phyloP scores from a whole-genome alignment of 2,888 invertebrate genomes.

The Orthosia cruda region DNA sequence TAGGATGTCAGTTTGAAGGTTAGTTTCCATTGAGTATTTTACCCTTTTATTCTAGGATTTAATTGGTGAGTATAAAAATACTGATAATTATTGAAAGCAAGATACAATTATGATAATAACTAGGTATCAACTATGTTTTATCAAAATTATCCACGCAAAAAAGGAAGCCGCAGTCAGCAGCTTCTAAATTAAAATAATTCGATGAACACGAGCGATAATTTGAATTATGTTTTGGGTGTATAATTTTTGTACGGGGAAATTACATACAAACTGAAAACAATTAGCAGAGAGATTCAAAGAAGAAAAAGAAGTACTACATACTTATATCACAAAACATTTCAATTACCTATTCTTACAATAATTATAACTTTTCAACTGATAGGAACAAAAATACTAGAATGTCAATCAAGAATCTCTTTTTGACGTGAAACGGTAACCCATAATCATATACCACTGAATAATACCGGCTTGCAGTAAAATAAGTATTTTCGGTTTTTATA shows the following conservation, averaged over 20 bases:
- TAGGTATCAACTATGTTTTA: conserved; percentile 1
- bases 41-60: conserved; percentile 78
- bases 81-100: conserved; percentile 47
- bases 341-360: neutral
- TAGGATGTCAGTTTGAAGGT: conserved; percentile 76
- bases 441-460: conserved; percentile 35
- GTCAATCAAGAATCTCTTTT: conserved; percentile 47
- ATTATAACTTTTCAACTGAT: neutral
- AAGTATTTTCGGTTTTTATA: neutral
- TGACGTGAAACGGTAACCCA: conserved; percentile 57
- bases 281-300: neutral
- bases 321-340: neutral
- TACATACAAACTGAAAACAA: neutral
- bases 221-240: neutral
- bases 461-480: neutral
- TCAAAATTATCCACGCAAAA: conserved; percentile 20
- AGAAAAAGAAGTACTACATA: neutral
- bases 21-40: conserved; percentile 80
- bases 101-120: conserved; percentile 51
- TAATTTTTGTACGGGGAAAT: neutral
- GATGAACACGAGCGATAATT: conserved; percentile 20
- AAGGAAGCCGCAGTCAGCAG: conserved; percentile 6
- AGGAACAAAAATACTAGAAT: conserved; percentile 19
- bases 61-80: conserved; percentile 78
- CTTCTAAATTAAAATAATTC: conserved; percentile 1